Evolutionary conservation across 2,113 vertebrate species (phyloP).

Genomic region (Mus musculus): DNA sequence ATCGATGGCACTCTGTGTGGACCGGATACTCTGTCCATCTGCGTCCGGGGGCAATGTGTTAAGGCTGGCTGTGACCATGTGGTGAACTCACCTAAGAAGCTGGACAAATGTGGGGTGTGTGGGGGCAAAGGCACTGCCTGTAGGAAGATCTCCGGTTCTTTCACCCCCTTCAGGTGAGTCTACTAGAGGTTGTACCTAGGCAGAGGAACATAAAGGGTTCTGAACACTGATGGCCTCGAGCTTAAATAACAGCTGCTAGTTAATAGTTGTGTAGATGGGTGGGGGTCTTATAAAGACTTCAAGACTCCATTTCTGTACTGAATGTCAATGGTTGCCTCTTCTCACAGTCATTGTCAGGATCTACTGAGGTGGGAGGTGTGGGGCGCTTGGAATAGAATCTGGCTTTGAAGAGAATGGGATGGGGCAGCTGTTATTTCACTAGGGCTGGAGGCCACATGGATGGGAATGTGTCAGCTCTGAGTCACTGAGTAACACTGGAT

Average conservation of each 20-base stretch:
- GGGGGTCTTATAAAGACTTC: background rate
- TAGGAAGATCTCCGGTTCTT: constrained; percentile 93
- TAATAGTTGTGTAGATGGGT: background rate
- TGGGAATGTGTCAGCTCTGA: background rate
- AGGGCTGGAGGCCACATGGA: background rate
- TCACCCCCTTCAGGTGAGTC: constrained; percentile 92
- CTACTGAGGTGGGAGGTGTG: background rate
- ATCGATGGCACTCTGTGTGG: constrained; percentile 96
- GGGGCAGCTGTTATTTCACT: background rate
- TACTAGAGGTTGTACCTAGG: fast-evolving
- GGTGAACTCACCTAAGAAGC: constrained; percentile 93
- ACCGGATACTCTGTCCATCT: constrained; percentile 96
- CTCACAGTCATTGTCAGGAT: background rate
- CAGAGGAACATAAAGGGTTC: background rate
- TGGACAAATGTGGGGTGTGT: constrained; percentile 97
- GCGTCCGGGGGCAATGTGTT: constrained; percentile 96
- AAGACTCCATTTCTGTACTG: background rate
- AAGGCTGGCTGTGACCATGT: constrained; percentile 97
- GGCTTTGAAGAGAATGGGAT: background rate
- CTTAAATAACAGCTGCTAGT: background rate
- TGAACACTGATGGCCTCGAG: no score
- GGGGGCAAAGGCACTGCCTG: constrained; percentile 93
- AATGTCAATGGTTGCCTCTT: background rate
- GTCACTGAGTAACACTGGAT: background rate
- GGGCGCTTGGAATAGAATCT: background rate